Evolutionary conservation across 2,113 vertebrate genomes (phyloP).

Genomic region (Asarcornis scutulata): DNA sequence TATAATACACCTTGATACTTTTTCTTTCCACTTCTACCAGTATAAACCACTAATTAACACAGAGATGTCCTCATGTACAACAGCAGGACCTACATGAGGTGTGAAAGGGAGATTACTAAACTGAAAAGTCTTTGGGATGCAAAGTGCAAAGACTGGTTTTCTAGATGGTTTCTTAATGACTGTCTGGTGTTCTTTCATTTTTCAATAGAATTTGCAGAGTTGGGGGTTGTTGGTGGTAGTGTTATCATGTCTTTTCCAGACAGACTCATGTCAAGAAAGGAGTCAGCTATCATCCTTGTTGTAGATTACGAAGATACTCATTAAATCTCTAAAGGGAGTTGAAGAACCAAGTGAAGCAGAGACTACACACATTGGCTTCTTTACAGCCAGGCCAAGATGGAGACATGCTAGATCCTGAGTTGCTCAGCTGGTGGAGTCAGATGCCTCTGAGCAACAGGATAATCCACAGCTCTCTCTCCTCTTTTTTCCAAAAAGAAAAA

Average conservation of each 20-base stretch:
- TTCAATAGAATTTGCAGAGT: not conserved
- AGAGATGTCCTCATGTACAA: not conserved
- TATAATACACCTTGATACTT: not conserved
- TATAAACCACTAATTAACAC: not conserved
- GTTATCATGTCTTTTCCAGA: not conserved
- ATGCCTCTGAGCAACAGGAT: not conserved
- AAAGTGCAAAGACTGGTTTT: not conserved
- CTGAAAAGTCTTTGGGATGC: not conserved
- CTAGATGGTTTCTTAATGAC: not conserved
- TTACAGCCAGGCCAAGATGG: not conserved
- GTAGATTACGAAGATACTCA: not conserved
- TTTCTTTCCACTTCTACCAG: not conserved
- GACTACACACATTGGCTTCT: not conserved
- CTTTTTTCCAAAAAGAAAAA: not conserved
- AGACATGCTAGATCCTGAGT: not conserved
- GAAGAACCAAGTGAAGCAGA: not conserved
- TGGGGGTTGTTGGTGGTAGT: not conserved
- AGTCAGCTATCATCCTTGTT: not conserved
- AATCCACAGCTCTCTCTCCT: not conserved
- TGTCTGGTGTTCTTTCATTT: not conserved
- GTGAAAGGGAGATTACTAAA: not conserved
- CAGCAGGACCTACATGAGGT: not conserved
- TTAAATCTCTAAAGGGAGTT: not conserved
- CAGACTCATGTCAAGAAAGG: not conserved
- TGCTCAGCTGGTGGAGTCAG: not conserved